Conservation (phyloP, 2,797 vertebrate genomes). For the Pipistrellus pygmaeus region DNA sequence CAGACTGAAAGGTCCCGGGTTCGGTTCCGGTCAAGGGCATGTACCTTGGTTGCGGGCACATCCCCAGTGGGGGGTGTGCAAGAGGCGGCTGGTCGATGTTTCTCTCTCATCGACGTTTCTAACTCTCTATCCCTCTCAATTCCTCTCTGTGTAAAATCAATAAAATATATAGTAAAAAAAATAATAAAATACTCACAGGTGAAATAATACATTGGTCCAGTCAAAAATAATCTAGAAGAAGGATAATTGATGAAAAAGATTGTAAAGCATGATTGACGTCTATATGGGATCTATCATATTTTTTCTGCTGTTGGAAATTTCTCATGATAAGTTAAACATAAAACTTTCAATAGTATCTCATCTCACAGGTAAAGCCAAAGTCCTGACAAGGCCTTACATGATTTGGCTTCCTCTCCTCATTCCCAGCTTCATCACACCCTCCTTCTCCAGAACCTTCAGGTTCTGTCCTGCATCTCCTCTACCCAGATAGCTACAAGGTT, state of each 20-base stretch:
- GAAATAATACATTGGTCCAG: neutral
- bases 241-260: neutral
- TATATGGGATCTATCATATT: neutral
- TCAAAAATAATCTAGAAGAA: neutral
- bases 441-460: neutral
- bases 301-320: neutral
- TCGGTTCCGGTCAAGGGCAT: no score
- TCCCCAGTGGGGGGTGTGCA: no score
- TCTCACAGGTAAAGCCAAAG: neutral
- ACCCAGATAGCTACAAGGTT: neutral
- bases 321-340: neutral
- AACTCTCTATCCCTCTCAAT: no score
- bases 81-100: no score
- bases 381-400: neutral
- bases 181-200: neutral
- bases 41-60: no score
- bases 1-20: no score
- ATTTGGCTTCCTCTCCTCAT: no score
- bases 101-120: no score
- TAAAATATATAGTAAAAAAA: no score
- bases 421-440: neutral
- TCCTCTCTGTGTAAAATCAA: no score
- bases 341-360: neutral
- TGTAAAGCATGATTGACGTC: neutral
- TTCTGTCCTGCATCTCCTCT: neutral